Evolutionary conservation across 2,797 vertebrate species (phyloP).

Genomic region (Phoebastria nigripes): DNA sequence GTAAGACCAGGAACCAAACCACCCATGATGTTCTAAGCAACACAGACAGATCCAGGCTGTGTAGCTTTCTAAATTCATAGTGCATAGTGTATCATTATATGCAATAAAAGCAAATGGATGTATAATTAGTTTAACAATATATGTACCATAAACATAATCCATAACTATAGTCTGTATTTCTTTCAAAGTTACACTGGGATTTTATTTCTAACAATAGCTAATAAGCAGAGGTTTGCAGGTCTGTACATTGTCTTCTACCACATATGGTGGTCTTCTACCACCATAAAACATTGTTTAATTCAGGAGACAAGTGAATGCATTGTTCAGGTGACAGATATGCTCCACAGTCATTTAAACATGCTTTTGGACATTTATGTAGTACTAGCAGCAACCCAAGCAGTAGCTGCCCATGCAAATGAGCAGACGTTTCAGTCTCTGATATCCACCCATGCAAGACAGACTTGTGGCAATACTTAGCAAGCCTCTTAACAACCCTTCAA

Average conservation of each 20-base stretch:
- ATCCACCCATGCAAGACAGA: not conserved
- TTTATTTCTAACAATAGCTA: not conserved
- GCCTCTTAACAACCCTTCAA: not conserved
- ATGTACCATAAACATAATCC: not conserved
- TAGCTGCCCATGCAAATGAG: not conserved
- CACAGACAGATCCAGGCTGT: not conserved
- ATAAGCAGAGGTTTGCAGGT: not conserved
- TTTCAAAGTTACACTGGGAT: not conserved
- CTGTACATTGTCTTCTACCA: not conserved
- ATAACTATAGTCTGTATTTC: not conserved
- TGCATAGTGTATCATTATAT: not conserved
- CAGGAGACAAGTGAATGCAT: not conserved
- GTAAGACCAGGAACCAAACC: not conserved
- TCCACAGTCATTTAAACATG: not conserved
- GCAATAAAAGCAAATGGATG: not conserved
- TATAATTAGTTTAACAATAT: not conserved
- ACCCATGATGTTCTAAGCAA: not conserved
- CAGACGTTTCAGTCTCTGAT: not conserved
- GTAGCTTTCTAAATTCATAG: not conserved
- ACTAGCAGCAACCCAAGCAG: not conserved
- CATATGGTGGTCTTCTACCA: not conserved
- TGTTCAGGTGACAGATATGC: not conserved
- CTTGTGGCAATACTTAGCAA: not conserved
- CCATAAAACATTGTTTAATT: not conserved
- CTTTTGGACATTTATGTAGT: not conserved